Evolutionary conservation across 1,140 invertebrate genomes (phyloP).

Genomic region (Pachypsylla venusta): DNA sequence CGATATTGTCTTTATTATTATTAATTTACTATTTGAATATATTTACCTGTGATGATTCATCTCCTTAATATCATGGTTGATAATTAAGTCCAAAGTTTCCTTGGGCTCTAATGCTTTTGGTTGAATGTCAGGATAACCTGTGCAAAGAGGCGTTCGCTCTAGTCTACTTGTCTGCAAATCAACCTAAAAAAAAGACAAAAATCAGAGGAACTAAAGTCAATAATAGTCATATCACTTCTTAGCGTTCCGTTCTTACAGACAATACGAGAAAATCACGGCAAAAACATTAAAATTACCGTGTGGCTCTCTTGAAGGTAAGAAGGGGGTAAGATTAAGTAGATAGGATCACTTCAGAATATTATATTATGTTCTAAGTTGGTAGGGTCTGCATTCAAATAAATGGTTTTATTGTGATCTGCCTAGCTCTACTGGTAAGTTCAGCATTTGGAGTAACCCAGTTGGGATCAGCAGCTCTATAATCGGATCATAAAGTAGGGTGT

Average conservation of each 20-base stretch:
- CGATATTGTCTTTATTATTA: slow-evolving; percentile 6
- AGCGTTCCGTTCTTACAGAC: not conserved
- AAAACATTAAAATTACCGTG: not conserved
- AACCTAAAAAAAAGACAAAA: slow-evolving; percentile 38
- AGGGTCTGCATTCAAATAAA: no score
- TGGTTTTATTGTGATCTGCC: no score
- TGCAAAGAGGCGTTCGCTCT: slow-evolving; percentile 61
- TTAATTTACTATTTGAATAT: no score
- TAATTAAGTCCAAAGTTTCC: slow-evolving; percentile 82
- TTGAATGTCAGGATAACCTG: slow-evolving; percentile 42
- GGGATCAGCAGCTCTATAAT: no score
- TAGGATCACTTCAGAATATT: not conserved
- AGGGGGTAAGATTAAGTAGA: not conserved
- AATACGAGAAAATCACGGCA: not conserved
- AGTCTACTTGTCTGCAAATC: slow-evolving; percentile 77
- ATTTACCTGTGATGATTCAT: slow-evolving; percentile 87
- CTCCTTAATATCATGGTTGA: slow-evolving; percentile 97
- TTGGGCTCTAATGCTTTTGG: slow-evolving; percentile 56
- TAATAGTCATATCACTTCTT: slow-evolving; percentile 15
- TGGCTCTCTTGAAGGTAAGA: not conserved
- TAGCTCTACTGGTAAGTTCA: no score
- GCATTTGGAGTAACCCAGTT: no score
- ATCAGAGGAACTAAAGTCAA: slow-evolving; percentile 14
- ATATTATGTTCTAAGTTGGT: not conserved
- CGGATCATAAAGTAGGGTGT: no score